A percentile compares a stretch with the other conserved stretches of the same genome.
phyloP scores from a whole-genome alignment of 2,888 invertebrate species.

The Meliscaeva auricollis region DNA sequence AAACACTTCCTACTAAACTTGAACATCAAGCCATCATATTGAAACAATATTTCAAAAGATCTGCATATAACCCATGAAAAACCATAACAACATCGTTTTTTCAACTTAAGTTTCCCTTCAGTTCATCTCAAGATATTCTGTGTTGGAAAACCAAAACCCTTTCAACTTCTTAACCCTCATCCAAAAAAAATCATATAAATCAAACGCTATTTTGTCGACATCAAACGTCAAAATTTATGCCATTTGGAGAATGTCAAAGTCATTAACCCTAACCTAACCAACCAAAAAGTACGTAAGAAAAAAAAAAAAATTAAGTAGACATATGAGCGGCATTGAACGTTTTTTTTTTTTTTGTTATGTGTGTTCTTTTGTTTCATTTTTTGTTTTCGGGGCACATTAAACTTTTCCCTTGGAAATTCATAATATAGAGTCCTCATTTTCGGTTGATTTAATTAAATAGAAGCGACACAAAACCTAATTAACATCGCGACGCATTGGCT shows the following conservation, averaged over 20 bases:
- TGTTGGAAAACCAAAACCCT: not conserved
- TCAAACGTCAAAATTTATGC: slow-evolving; percentile 51
- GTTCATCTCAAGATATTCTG: too few relatives aligned
- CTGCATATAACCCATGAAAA: too few relatives aligned
- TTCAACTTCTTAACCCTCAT: slow-evolving; percentile 13
- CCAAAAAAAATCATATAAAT: slow-evolving; percentile 46
- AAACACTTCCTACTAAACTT: too few relatives aligned
- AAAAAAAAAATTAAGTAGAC: slow-evolving; percentile 51
- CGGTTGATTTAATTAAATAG: slow-evolving; percentile 74
- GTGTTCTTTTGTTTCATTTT: slow-evolving; percentile 5
- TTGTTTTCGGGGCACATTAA: slow-evolving; percentile 32
- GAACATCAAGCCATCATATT: too few relatives aligned
- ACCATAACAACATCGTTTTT: too few relatives aligned
- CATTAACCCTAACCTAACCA: slow-evolving; percentile 58
- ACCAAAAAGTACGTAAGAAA: not conserved
- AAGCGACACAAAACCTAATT: slow-evolving; percentile 69
- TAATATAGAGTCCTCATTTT: slow-evolving; percentile 54
- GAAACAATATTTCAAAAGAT: too few relatives aligned
- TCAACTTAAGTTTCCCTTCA: too few relatives aligned
- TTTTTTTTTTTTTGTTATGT: slow-evolving; percentile 7
- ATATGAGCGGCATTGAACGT: slow-evolving; percentile 60
- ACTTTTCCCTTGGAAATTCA: slow-evolving; percentile 58
- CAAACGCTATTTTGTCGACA: slow-evolving; percentile 39
- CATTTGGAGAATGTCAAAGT: slow-evolving; percentile 62
- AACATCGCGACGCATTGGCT: slow-evolving; percentile 58